Evolutionary conservation across 1,140 invertebrate species (phyloP).

Genomic region (Drusus annulatus): DNA sequence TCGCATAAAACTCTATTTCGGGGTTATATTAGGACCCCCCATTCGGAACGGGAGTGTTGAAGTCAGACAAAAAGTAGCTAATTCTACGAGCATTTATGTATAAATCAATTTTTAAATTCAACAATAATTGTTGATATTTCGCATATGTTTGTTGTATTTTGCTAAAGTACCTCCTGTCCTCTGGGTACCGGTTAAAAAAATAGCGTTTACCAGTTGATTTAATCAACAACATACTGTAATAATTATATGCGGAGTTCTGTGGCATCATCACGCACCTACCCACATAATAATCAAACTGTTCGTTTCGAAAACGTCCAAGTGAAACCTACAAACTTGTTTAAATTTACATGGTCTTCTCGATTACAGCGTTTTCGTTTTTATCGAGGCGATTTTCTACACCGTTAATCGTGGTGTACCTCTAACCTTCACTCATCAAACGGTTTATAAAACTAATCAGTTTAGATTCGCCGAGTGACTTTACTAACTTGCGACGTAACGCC

Average conservation of each 20-base stretch:
- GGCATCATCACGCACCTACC: neutral
- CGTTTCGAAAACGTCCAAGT: neutral
- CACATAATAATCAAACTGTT: neutral
- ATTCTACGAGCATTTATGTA: too few species aligned
- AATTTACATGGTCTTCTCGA: neutral
- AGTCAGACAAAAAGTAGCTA: too few species aligned
- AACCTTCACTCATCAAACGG: neutral
- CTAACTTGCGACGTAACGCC: too few species aligned
- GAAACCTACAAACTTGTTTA: neutral
- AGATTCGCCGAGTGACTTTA: too few species aligned
- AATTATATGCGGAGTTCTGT: constrained; percentile 28
- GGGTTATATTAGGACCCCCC: too few species aligned
- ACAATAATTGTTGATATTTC: too few species aligned
- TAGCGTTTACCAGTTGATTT: neutral
- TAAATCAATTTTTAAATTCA: neutral
- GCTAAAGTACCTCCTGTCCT: too few species aligned
- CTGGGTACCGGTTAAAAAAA: constrained; percentile 1
- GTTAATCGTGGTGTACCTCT: neutral
- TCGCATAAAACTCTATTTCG: too few species aligned
- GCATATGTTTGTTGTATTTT: neutral
- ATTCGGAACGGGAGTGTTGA: too few species aligned
- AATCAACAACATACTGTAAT: neutral
- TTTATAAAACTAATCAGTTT: neutral
- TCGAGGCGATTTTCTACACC: neutral
- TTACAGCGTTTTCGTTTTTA: neutral